phyloP scores from a whole-genome alignment of 2,113 vertebrate species.

The Elaphurus davidianus region DNA sequence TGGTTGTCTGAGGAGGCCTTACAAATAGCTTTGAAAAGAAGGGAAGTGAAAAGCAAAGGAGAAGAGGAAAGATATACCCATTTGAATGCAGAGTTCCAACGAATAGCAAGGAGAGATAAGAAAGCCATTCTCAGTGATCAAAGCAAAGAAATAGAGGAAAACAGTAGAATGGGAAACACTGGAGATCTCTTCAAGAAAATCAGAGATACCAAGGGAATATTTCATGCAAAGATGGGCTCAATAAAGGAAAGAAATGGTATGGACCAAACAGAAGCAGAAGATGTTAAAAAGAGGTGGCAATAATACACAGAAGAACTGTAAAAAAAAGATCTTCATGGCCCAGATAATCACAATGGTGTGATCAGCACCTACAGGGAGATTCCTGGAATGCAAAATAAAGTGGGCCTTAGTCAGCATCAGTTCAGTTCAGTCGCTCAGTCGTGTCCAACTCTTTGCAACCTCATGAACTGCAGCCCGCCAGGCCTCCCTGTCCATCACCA shows the following conservation, averaged over 20 bases:
- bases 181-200: not conserved
- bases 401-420: not conserved
- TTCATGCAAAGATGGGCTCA: not conserved
- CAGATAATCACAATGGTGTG: not conserved
- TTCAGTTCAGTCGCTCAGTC: not conserved
- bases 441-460: not conserved
- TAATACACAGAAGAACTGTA: not conserved
- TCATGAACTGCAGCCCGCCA: not conserved
- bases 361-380: not conserved
- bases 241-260: not conserved
- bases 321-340: not conserved
- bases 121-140: not conserved
- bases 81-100: not conserved
- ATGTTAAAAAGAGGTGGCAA: not conserved
- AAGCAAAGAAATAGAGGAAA: not conserved
- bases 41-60: not conserved
- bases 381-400: not conserved
- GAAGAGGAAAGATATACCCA: not conserved
- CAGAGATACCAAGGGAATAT: not conserved
- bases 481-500: not conserved
- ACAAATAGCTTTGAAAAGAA: not conserved
- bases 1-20: not conserved
- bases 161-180: not conserved
- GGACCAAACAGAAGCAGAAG: not conserved
- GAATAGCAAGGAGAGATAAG: not conserved